Evolutionary conservation across 2,113 vertebrate genomes (phyloP).

Genomic region (Chaetodon auriga): DNA sequence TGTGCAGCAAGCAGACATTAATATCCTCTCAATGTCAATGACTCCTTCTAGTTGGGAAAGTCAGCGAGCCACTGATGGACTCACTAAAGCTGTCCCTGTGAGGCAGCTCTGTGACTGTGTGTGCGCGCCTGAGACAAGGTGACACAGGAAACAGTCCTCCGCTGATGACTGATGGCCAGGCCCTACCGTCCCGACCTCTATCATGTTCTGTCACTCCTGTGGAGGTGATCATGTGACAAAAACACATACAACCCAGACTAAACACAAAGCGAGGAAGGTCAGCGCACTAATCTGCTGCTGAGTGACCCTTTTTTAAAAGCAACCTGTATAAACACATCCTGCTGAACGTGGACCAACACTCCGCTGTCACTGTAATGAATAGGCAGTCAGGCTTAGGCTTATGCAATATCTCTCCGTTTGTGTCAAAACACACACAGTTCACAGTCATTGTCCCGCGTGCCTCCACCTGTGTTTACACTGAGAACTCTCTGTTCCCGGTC

Average conservation of each 20-base stretch:
- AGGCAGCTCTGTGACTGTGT: constrained; percentile 12
- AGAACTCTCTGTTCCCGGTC: constrained; percentile 7
- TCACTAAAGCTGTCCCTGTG: constrained; percentile 30
- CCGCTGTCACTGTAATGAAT: constrained; percentile 47
- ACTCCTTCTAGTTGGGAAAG: constrained; percentile 35
- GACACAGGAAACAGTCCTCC: constrained; percentile 50
- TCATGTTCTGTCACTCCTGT: constrained; percentile 26
- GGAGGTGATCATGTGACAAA: constrained; percentile 1
- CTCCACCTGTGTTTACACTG: constrained; percentile 60
- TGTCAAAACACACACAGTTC: constrained; percentile 56
- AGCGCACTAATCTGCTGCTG: constrained; percentile 11
- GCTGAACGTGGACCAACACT: constrained; percentile 23
- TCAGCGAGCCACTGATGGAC: constrained; percentile 37
- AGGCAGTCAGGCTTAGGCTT: constrained; percentile 20
- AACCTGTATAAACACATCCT: constrained; percentile 55
- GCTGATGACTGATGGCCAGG: constrained; percentile 50
- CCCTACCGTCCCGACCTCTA: constrained; percentile 31
- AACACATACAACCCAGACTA: constrained; percentile 40
- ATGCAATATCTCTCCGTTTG: constrained; percentile 49
- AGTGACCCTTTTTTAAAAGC: constrained; percentile 38
- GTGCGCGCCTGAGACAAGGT: constrained; percentile 56
- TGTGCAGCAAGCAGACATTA: constrained; percentile 5
- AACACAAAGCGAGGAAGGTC: constrained; percentile 33
- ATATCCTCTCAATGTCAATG: constrained; percentile 55
- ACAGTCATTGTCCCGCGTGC: constrained; percentile 22